Conservation (phyloP, 2,113 vertebrate species). For the Lepidiolamprologus cunningtoni region DNA sequence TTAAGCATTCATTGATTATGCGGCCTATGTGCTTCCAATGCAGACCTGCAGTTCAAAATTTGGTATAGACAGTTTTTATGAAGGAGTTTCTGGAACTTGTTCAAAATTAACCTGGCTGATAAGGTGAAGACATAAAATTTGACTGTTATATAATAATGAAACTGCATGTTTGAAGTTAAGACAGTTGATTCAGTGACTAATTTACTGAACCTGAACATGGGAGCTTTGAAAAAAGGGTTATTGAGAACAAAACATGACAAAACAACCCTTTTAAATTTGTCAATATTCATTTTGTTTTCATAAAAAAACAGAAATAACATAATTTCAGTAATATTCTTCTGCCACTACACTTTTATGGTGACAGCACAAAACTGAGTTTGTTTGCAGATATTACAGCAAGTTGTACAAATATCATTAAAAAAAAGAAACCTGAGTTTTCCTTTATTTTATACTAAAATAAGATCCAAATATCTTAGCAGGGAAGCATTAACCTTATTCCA, state of each 20-base stretch:
- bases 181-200: neutral
- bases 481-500: neutral
- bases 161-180: neutral
- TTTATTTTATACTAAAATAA: neutral
- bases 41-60: neutral
- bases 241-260: neutral
- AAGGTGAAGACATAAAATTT: neutral
- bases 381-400: neutral
- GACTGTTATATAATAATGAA: neutral
- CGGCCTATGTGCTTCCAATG: neutral
- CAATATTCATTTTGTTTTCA: neutral
- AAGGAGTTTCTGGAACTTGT: neutral
- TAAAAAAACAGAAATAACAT: neutral
- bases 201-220: neutral
- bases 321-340: neutral
- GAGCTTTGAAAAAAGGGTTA: neutral
- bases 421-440: neutral
- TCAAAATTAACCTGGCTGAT: neutral
- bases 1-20: neutral
- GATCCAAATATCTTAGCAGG: neutral
- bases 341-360: neutral
- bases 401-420: neutral
- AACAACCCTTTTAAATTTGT: neutral
- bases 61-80: neutral
- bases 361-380: neutral